Percentiles rank a stretch among this genome's conserved stretches.
Evolutionary conservation across 2,888 invertebrate species (phyloP).

Genomic region (Panopea generosa): DNA sequence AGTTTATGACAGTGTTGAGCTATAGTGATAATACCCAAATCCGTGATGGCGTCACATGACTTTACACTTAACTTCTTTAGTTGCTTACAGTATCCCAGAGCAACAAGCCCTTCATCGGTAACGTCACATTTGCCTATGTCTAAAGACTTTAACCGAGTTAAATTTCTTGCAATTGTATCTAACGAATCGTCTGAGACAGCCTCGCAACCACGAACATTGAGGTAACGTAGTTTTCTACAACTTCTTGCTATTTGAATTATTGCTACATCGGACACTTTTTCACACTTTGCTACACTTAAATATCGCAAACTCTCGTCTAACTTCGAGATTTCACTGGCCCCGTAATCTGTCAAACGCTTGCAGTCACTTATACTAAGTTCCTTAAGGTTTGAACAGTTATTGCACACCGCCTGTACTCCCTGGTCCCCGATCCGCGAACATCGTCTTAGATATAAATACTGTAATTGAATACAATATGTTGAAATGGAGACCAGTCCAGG

Average conservation of each 20-base stretch:
- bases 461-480: slow-evolving; percentile 94
- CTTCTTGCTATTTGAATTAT: slow-evolving; percentile 94
- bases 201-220: slow-evolving; percentile 96
- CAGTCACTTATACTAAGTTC: slow-evolving; percentile 95
- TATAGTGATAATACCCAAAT: slow-evolving; percentile 94
- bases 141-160: slow-evolving; percentile 93
- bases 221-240: slow-evolving; percentile 93
- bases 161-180: slow-evolving; percentile 93
- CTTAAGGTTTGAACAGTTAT: slow-evolving; percentile 93
- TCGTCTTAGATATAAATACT: slow-evolving; percentile 94
- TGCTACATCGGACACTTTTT: slow-evolving; percentile 93
- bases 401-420: slow-evolving; percentile 95
- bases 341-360: slow-evolving; percentile 93
- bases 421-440: slow-evolving; percentile 96
- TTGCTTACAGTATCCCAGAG: slow-evolving; percentile 91
- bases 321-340: slow-evolving; percentile 94
- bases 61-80: slow-evolving; percentile 95
- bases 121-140: slow-evolving; percentile 98
- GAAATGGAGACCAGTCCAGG: slow-evolving; percentile 93
- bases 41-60: slow-evolving; percentile 96
- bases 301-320: slow-evolving; percentile 95
- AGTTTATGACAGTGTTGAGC: slow-evolving; percentile 96
- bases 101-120: slow-evolving; percentile 94
- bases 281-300: slow-evolving; percentile 97
- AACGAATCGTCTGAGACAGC: slow-evolving; percentile 97